phyloP scores from a whole-genome alignment of 1,140 invertebrate species.

The Brachionus rubens region DNA sequence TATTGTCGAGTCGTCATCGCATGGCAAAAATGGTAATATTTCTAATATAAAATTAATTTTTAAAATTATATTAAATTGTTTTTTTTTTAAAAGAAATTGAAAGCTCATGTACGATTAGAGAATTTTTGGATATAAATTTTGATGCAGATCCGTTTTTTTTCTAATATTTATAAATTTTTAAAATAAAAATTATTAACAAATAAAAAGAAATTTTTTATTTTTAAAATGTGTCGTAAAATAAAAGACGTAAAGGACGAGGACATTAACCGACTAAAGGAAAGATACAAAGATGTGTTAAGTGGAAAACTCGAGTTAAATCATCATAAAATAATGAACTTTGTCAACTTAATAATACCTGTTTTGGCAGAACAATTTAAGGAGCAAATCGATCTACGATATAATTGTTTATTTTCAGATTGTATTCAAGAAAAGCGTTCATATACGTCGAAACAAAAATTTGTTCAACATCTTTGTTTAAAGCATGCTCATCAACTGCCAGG shows the following conservation, averaged over 20 bases:
- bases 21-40: not conserved
- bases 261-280: not conserved
- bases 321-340: not conserved
- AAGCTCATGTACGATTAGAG: not conserved
- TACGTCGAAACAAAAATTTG: not conserved
- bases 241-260: not conserved
- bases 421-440: not conserved
- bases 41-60: not conserved
- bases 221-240: too few relatives aligned
- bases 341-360: not conserved
- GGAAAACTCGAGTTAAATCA: not conserved
- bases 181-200: too few relatives aligned
- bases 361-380: not conserved
- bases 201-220: too few relatives aligned
- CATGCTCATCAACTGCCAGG: not conserved
- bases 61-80: not conserved
- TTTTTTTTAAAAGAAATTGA: not conserved
- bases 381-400: not conserved
- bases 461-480: not conserved
- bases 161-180: not conserved
- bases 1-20: not conserved
- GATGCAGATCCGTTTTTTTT: not conserved
- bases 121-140: not conserved
- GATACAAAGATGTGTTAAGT: not conserved
- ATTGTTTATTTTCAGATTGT: not conserved